Evolutionary conservation across 2,113 vertebrate species (phyloP).

Genomic region (Odocoileus virginianus): DNA sequence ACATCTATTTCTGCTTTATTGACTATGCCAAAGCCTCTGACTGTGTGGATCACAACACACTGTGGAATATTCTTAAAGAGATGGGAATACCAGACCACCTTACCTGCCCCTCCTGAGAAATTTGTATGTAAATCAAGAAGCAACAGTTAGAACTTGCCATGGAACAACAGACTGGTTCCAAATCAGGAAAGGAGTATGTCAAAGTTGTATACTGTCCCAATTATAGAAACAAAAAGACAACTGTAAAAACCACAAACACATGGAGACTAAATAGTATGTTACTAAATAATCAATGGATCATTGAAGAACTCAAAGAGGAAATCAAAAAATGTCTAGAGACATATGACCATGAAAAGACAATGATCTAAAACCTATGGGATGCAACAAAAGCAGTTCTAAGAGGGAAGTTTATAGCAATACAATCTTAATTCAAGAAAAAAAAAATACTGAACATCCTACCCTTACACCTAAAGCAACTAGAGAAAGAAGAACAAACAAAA

Average conservation of each 20-base stretch:
- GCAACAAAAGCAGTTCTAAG: background rate
- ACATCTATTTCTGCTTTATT: background rate
- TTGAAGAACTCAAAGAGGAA: background rate
- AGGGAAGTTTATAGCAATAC: background rate
- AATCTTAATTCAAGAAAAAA: background rate
- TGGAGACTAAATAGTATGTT: background rate
- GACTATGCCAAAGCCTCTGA: background rate
- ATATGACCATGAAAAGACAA: background rate
- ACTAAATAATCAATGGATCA: background rate
- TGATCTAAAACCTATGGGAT: background rate
- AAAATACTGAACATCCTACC: background rate
- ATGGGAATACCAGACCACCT: background rate
- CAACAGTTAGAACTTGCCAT: background rate
- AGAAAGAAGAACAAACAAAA: background rate
- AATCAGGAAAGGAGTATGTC: background rate
- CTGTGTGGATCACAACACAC: background rate
- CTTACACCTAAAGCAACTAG: background rate
- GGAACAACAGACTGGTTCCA: background rate
- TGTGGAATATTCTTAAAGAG: background rate
- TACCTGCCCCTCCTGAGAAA: background rate
- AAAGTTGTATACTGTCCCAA: background rate
- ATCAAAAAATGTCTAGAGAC: background rate
- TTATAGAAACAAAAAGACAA: background rate
- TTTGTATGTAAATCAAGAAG: background rate
- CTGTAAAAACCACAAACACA: background rate